Evolutionary conservation across 2,797 vertebrate genomes (phyloP).

Genomic region (Leptatherina wallacei): DNA sequence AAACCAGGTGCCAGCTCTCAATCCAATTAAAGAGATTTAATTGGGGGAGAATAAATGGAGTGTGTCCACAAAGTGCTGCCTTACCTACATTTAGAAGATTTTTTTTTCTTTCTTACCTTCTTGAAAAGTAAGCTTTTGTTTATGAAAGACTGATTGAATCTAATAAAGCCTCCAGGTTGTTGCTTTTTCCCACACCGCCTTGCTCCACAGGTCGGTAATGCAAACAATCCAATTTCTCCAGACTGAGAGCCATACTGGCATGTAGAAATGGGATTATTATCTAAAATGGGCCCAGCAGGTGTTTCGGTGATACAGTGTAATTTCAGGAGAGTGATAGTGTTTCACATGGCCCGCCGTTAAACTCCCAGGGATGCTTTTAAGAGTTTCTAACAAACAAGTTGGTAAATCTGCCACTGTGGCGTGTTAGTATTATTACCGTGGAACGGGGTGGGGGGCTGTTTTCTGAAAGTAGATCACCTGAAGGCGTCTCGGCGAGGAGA

Average conservation of each 20-base stretch:
- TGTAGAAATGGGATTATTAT: conserved; percentile 76
- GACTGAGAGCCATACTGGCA: conserved; percentile 60
- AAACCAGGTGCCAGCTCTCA: conserved; percentile 83
- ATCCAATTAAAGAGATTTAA: conserved; percentile 83
- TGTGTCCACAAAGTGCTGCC: conserved; percentile 77
- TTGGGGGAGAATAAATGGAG: conserved; percentile 82
- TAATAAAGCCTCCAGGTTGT: conserved; percentile 74
- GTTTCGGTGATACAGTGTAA: conserved; percentile 59
- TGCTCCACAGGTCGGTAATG: conserved; percentile 79
- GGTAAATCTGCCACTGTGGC: conserved; percentile 26
- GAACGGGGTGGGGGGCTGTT: conserved; percentile 17
- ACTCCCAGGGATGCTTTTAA: conserved; percentile 65
- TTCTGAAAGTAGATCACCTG: background rate
- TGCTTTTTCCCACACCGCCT: conserved; percentile 64
- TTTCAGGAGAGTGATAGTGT: conserved; percentile 51
- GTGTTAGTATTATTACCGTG: conserved; percentile 46
- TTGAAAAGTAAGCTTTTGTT: conserved; percentile 75
- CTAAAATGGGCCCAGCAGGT: conserved; percentile 72
- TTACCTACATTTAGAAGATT: conserved; percentile 67
- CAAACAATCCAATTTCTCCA: conserved; percentile 77
- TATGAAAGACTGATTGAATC: conserved; percentile 76
- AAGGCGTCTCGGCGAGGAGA: background rate
- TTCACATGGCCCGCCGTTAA: conserved; percentile 30
- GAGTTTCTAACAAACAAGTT: conserved; percentile 50
- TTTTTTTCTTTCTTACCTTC: conserved; percentile 42